These are phyloP conservation scores for Leptestheria dahalacensis DNA, from an alignment of 1,140 invertebrate species.

Conservation along the genomic window DNA sequence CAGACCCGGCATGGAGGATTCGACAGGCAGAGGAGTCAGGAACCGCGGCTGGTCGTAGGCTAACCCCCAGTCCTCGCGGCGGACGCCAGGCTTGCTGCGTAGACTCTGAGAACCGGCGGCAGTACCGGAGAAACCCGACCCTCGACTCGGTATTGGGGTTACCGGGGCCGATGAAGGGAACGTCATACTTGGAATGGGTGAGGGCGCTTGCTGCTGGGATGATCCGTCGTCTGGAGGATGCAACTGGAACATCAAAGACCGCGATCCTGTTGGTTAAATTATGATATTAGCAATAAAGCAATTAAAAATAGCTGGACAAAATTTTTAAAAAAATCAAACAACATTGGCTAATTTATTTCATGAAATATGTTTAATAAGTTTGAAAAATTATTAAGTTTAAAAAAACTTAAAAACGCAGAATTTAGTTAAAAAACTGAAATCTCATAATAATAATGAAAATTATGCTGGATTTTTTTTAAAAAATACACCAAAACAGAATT, in stretches of 20 bases:
- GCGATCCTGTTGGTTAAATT: too few relatives aligned
- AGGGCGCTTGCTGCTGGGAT: background rate
- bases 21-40: conserved; percentile 1
- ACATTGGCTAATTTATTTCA: too few relatives aligned
- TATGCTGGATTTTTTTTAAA: too few relatives aligned
- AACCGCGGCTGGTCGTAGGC: conserved; percentile 11
- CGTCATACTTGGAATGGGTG: background rate
- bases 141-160: conserved; percentile 9
- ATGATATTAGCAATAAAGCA: too few relatives aligned
- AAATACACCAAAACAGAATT: too few relatives aligned
- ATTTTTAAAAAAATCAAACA: too few relatives aligned
- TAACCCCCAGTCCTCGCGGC: conserved; percentile 9
- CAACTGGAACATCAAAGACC: background rate
- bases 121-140: background rate
- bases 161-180: conserved; percentile 11
- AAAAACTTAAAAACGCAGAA: too few relatives aligned
- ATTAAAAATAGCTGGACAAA: too few relatives aligned
- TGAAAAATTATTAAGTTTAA: too few relatives aligned
- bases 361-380: too few relatives aligned
- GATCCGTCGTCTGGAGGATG: background rate
- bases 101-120: conserved; percentile 8
- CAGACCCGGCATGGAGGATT: background rate
- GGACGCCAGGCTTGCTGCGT: background rate
- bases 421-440: too few relatives aligned
- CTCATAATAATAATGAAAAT: too few relatives aligned